Percentiles rank a stretch among this genome's conserved stretches.
These are phyloP conservation scores for Polydrusus cervinus DNA, from an alignment of 2,888 invertebrate species.

Conservation along the genomic window DNA sequence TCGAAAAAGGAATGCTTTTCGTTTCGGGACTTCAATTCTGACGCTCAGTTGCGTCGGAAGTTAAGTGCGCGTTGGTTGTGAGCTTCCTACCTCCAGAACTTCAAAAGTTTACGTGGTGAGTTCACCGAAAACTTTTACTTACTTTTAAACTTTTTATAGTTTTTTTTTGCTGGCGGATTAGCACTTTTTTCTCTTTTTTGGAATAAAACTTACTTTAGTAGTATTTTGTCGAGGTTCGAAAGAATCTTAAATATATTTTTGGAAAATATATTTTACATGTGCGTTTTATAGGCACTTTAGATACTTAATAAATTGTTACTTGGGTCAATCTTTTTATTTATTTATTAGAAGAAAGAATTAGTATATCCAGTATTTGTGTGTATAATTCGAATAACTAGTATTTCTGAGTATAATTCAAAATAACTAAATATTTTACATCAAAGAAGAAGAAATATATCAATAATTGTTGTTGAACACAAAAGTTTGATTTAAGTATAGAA, in stretches of 20 bases:
- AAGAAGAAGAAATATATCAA: too few species aligned
- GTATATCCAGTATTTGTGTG: too few species aligned
- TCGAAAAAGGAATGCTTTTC: conserved; percentile 43
- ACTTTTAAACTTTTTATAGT: conserved; percentile 28
- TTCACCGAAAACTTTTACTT: conserved; percentile 43
- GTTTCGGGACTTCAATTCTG: conserved; percentile 41
- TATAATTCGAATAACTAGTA: too few species aligned
- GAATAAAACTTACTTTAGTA: not conserved
- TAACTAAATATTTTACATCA: not conserved
- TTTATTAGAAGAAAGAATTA: too few species aligned
- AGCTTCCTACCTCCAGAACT: conserved; percentile 35
- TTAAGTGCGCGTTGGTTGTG: conserved; percentile 42
- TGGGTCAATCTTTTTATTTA: too few species aligned
- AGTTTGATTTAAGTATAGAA: too few species aligned
- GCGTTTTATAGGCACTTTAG: too few species aligned
- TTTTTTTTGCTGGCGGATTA: not conserved
- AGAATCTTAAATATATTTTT: too few species aligned
- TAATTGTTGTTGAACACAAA: too few species aligned
- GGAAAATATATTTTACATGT: too few species aligned
- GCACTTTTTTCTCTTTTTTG: not conserved
- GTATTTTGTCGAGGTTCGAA: not conserved
- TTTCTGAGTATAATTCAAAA: not conserved
- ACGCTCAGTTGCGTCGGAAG: conserved; percentile 45
- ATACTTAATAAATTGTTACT: too few species aligned
- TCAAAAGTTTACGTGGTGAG: conserved; percentile 47